Conservation (phyloP, 2,888 invertebrate genomes). For the Callyntrura sp. region DNA sequence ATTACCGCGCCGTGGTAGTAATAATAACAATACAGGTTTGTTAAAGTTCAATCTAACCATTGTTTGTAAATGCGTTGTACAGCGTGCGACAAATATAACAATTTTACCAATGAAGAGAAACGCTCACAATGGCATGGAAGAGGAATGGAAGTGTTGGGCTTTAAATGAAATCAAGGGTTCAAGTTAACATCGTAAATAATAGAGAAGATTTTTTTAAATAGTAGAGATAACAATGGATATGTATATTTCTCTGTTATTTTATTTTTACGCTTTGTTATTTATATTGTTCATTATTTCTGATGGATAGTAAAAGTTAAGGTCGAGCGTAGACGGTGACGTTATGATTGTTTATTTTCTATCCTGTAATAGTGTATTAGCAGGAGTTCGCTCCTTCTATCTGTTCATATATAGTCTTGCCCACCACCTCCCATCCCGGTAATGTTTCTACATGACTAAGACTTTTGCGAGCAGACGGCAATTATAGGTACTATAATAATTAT, state of each 20-base stretch:
- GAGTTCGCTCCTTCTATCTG: background rate
- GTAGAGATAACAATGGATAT: background rate
- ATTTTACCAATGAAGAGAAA: too few relatives aligned
- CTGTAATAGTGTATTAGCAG: background rate
- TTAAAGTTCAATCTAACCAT: background rate
- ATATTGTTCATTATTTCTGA: constrained; percentile 14
- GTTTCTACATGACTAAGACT: constrained; percentile 26
- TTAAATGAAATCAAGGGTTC: too few relatives aligned
- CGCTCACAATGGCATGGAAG: too few relatives aligned
- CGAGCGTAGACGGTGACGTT: constrained; percentile 41
- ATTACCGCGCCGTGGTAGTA: too few relatives aligned
- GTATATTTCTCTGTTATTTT: constrained; percentile 4
- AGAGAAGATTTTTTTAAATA: background rate
- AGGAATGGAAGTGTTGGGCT: too few relatives aligned
- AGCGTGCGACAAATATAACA: too few relatives aligned
- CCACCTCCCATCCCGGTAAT: constrained; percentile 19
- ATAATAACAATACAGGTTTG: too few relatives aligned
- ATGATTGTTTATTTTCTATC: background rate
- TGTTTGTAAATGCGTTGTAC: background rate
- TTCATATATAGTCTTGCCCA: background rate
- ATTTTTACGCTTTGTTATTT: background rate
- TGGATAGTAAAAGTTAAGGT: constrained; percentile 76
- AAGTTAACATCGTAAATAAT: too few relatives aligned
- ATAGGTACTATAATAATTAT: background rate
- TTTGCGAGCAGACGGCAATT: constrained; percentile 2